Base-by-base conservation (phyloP, 2,113 vertebrate genomes). In the Falco punctatus region DNA sequence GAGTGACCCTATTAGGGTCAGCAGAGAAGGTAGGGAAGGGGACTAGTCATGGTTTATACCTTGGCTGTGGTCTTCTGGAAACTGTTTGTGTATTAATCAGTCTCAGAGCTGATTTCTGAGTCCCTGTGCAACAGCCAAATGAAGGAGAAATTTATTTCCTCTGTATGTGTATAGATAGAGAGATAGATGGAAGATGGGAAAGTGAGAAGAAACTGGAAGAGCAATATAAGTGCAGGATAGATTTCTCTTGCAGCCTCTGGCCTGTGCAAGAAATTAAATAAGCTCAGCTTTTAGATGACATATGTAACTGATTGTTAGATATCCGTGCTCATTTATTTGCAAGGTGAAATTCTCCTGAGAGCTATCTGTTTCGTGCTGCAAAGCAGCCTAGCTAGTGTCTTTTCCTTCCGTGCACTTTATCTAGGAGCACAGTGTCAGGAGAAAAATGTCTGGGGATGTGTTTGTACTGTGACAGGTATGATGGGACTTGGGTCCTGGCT, bases 1-100 rank as follows among this genome's bases (percentile, higher is more conserved):
- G n/a, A 28, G 20, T 33, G 61, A 35, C 17, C 20, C 17, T 21
- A 2, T 6, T 19, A 49, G 15, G 11, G 33, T 58, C 24, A 52
- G 55, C 30, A 21, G 18, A 66, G 61, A 27, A 10, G 15, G 51
- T 20, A 33, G 19, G 48, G 40, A 75, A 65, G 46, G 30, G 21
- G 16, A 23, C 20, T 38, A 9, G 9, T 42, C 0, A 0, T 27
- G 12, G 10, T 40, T 64, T 42, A n/a, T 38, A 42, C 46, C 8
- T 46, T 49, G 30, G 58, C 27, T 86, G 38, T 35, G 46, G 22
- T 73, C 59, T 73, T 77, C 77, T 80, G 38, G 13, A 6, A 40
- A 11, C 16, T 54, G 17, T 9, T 49, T 80, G 19, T 13, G 13
- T 15, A 19, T 77, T 77, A 32, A 54, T 24, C 9, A 4, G 1